Base-by-base conservation (phyloP, 2,888 invertebrate genomes). In the Drosophila pullipes region DNA sequence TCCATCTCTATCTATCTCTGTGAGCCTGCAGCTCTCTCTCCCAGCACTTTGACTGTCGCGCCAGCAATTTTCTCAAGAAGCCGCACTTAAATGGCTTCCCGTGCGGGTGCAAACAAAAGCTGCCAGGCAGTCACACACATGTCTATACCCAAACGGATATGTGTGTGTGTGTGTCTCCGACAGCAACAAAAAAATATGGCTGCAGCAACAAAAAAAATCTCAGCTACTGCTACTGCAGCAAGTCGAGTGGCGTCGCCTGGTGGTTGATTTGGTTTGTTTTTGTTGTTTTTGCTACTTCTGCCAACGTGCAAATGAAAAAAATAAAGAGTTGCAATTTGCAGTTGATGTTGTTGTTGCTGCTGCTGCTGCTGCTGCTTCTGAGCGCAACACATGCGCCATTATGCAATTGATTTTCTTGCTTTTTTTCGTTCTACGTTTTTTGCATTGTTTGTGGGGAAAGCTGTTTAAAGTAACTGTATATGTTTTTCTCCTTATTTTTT, bases 81-180 rank as follows among this genome's bases (percentile, higher is more conserved):
- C 90, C 87, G 88, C 92, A 91, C 92, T 92, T 92, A 91, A 91
- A 91, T 91, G 92, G 92, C 92, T 92, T 92, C 91, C 92, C 91
- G 78, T 81, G 87, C 81, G 85, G 87, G 87, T 66, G 86, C 86
- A 81, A 90, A 86, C 88, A 83, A 87, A 88, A 81, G 83, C 82
- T 69, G 73, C 53, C 49, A 61, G 55, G 33, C 52, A 31, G 47
- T n/a, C 77, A 64, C 77, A 80, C 83, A 78, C 70, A 80, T 73
- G 67, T 63, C 64, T 58, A n/a, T 37, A 52, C 60, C 49, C 47
- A 31, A 55, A 52, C n/a, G n/a, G n/a, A 4, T 68, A 11, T 62
- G 22, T 47, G 39, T 49, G 71, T 62, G 71, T 66, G 60, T 77
- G 72, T 78, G 82, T 77, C 83, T 83, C 73, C 81, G 69, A 78